Evolutionary conservation across 2,113 vertebrate species (phyloP).

Genomic region (Nerophis lumbriciformis): DNA sequence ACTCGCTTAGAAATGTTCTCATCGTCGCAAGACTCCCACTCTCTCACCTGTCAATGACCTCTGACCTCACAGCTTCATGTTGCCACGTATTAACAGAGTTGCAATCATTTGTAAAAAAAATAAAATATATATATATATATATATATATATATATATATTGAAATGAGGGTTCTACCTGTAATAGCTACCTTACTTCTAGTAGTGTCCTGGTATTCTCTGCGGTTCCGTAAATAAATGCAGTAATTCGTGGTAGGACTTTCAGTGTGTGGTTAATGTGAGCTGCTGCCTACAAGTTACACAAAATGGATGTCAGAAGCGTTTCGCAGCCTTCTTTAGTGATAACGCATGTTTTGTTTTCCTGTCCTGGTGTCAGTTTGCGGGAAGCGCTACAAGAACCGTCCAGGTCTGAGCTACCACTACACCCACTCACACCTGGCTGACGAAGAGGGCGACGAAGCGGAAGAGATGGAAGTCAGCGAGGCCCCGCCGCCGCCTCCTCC

Average conservation of each 20-base stretch:
- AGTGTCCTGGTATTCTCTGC: too few relatives aligned
- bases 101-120: neutral
- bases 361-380: conserved; percentile 81
- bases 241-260: too few relatives aligned
- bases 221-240: too few relatives aligned
- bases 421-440: conserved; percentile 95
- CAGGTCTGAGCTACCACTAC: conserved; percentile 94
- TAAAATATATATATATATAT: too few relatives aligned
- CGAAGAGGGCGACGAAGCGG: conserved; percentile 91
- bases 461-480: conserved; percentile 80
- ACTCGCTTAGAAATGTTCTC: neutral
- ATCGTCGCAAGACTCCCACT: conserved; percentile 12
- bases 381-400: conserved; percentile 97
- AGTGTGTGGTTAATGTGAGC: too few relatives aligned
- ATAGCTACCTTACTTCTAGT: too few relatives aligned
- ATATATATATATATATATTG: too few relatives aligned
- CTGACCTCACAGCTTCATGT: conserved; percentile 6
- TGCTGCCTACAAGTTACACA: too few relatives aligned
- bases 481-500: conserved; percentile 75
- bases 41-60: neutral
- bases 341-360: conserved; percentile 33
- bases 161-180: too few relatives aligned
- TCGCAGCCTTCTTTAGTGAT: neutral
- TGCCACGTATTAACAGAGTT: neutral
- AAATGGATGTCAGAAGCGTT: too few relatives aligned